Evolutionary conservation across 2,888 invertebrate genomes (phyloP).

Genomic region (Scaptomyza polygonia): DNA sequence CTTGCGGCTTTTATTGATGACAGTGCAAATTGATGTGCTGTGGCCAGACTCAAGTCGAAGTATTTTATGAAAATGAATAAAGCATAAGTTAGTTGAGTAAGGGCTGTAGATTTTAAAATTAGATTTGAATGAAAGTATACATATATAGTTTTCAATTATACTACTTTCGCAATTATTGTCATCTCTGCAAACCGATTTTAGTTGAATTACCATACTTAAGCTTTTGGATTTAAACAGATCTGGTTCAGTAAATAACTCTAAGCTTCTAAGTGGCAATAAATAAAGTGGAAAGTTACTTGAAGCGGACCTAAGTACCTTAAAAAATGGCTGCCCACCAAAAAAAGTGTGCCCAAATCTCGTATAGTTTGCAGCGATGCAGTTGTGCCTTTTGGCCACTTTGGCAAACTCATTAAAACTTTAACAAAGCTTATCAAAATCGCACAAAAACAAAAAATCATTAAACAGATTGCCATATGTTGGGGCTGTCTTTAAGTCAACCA

Average conservation of each 20-base stretch:
- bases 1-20: slow-evolving; percentile 30
- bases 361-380: slow-evolving; percentile 3
- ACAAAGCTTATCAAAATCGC: slow-evolving; percentile 8
- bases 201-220: background rate
- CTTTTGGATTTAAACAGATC: background rate
- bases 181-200: slow-evolving; percentile 7
- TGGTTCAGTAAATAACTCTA: slow-evolving; percentile 30
- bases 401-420: slow-evolving; percentile 66
- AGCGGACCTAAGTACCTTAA: slow-evolving; percentile 39
- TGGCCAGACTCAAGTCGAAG: background rate
- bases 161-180: no score
- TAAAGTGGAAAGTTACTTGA: slow-evolving; percentile 34
- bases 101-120: background rate
- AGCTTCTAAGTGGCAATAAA: slow-evolving; percentile 5
- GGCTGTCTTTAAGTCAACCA: slow-evolving; percentile 4
- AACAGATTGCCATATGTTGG: slow-evolving; percentile 34
- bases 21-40: slow-evolving; percentile 26
- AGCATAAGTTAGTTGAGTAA: background rate
- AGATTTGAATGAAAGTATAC: no score
- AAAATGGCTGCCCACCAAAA: slow-evolving; percentile 14
- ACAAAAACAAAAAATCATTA: background rate
- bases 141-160: no score
- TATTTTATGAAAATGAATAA: background rate
- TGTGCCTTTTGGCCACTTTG: slow-evolving; percentile 19
- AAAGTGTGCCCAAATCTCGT: slow-evolving; percentile 14